A percentile compares a stretch with the other conserved stretches of the same genome.
These are phyloP conservation scores for Chrysochloris asiatica DNA, from an alignment of 2,113 vertebrate species.

Conservation along the genomic window DNA sequence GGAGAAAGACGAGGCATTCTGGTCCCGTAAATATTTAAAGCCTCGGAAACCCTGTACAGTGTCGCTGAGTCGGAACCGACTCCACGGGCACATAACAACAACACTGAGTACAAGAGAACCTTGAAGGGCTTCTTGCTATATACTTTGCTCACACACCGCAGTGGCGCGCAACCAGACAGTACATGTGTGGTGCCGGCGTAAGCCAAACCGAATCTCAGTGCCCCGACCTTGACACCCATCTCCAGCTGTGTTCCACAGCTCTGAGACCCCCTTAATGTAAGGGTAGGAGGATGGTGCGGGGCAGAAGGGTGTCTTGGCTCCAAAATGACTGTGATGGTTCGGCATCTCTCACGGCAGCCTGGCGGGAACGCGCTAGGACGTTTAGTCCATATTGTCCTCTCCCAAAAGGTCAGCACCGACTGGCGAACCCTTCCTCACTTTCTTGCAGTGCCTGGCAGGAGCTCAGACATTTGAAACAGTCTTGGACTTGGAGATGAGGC, in stretches of 20 bases:
- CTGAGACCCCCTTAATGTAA: background rate
- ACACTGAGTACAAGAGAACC: background rate
- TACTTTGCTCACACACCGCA: background rate
- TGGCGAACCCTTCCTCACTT: background rate
- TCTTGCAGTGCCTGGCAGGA: background rate
- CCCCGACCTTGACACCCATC: rapidly evolving
- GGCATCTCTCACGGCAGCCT: background rate
- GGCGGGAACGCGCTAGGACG: background rate
- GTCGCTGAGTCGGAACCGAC: no score
- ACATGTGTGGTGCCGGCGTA: background rate
- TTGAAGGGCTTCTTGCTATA: background rate
- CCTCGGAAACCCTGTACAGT: no score
- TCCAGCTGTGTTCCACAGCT: rapidly evolving
- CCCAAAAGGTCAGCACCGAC: background rate
- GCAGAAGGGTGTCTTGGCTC: background rate
- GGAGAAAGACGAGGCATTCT: no score
- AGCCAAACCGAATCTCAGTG: rapidly evolving
- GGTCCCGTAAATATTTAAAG: no score
- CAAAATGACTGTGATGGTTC: background rate
- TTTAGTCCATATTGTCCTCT: background rate
- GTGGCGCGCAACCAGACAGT: background rate
- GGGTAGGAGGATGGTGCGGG: background rate
- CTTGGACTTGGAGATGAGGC: background rate
- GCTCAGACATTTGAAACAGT: background rate
- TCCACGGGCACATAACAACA: no score